These are phyloP conservation scores for Parus major DNA, from an alignment of 2,113 vertebrate species.

Conservation along the genomic window DNA sequence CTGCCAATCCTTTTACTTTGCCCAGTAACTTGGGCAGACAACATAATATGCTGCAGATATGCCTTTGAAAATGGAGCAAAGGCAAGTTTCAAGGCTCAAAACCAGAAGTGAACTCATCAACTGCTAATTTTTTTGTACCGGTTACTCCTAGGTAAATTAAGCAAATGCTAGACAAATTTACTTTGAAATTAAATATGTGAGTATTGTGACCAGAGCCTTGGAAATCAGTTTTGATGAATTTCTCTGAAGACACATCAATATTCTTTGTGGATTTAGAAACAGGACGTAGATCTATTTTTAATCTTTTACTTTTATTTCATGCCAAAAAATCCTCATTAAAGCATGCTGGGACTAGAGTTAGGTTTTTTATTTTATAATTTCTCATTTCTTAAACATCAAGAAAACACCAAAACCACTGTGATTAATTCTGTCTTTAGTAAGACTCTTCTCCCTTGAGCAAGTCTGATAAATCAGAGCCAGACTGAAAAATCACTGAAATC, in stretches of 20 bases:
- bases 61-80: not conserved
- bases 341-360: not conserved
- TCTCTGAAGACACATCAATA: not conserved
- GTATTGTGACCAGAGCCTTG: not conserved
- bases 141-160: not conserved
- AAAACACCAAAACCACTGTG: conserved; percentile 18
- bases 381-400: conserved; percentile 49
- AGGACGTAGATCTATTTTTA: conserved; percentile 26
- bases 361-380: conserved; percentile 45
- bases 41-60: accelerated
- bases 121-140: not conserved
- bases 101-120: not conserved
- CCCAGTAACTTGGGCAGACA: not conserved
- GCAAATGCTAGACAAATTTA: not conserved
- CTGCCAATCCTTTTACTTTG: not conserved
- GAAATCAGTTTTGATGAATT: not conserved
- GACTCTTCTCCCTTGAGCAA: conserved; percentile 26
- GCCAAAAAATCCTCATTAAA: conserved; percentile 28
- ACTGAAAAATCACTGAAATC: conserved; percentile 47
- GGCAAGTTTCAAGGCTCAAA: not conserved
- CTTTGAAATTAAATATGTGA: not conserved
- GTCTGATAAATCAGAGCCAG: conserved; percentile 40
- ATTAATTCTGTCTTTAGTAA: conserved; percentile 52
- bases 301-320: conserved; percentile 5
- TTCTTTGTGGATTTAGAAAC: conserved; percentile 23